phyloP scores from a whole-genome alignment of 2,797 vertebrate genomes.

The Psittacula echo region DNA sequence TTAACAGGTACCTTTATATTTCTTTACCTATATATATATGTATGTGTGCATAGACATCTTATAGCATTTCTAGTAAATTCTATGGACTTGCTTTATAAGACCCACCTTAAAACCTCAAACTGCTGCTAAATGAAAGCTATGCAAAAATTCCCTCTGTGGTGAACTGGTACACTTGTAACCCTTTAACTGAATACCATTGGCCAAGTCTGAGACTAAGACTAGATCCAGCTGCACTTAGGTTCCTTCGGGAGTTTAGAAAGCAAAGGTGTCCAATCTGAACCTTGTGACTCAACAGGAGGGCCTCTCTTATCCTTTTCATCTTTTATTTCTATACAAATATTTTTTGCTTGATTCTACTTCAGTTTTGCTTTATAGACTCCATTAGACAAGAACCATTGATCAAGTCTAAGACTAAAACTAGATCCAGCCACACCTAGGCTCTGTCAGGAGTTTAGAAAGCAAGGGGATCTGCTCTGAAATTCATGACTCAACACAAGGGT shows the following conservation, averaged over 20 bases:
- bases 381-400: neutral
- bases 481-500: neutral
- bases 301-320: neutral
- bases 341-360: neutral
- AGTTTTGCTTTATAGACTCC: neutral
- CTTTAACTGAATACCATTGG: neutral
- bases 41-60: too few species aligned
- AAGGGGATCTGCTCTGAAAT: neutral
- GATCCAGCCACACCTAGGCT: neutral
- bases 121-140: neutral
- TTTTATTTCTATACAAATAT: neutral
- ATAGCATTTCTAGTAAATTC: too few species aligned
- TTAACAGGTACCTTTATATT: neutral
- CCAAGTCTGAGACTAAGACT: neutral
- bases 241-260: neutral
- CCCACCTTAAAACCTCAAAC: neutral
- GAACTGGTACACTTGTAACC: neutral
- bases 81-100: too few species aligned
- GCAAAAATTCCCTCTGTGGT: neutral
- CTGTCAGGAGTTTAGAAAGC: neutral
- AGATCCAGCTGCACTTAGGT: neutral
- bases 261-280: neutral
- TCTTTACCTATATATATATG: too few species aligned
- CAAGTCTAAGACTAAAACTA: neutral
- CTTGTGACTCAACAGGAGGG: neutral